phyloP scores from a whole-genome alignment of 1,140 invertebrate genomes.

The Calephelis nemesis region DNA sequence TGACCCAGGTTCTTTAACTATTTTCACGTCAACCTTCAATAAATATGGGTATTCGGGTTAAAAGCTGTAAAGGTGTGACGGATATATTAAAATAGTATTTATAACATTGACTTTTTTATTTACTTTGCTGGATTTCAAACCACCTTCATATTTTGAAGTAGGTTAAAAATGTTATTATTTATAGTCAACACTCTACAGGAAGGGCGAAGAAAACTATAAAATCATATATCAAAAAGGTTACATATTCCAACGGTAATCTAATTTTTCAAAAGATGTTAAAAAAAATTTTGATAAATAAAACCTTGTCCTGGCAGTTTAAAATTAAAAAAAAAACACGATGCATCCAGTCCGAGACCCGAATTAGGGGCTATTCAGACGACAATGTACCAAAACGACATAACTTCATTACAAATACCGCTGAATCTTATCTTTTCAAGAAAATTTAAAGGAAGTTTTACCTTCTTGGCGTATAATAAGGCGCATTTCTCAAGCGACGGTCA shows the following conservation, averaged over 20 bases:
- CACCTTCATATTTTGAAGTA: too few relatives aligned
- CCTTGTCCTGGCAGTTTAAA: conserved; percentile 45
- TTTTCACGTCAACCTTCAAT: too few relatives aligned
- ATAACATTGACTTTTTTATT: too few relatives aligned
- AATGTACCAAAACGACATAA: conserved; percentile 49
- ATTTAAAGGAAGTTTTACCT: background rate
- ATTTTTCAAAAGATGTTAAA: background rate
- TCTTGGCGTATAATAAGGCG: background rate
- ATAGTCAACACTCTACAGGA: too few relatives aligned
- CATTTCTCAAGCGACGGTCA: background rate
- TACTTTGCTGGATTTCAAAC: too few relatives aligned
- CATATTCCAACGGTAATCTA: too few relatives aligned
- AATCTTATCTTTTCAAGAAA: background rate
- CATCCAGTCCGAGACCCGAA: conserved; percentile 55
- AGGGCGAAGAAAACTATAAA: too few relatives aligned
- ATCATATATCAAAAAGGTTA: background rate
- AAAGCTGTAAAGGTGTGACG: too few relatives aligned
- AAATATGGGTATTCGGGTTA: too few relatives aligned
- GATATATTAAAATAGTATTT: too few relatives aligned
- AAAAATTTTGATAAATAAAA: background rate
- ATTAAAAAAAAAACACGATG: conserved; percentile 48
- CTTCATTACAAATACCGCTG: conserved; percentile 37
- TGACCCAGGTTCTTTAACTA: too few relatives aligned
- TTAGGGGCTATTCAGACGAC: conserved; percentile 54
- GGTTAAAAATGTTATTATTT: too few relatives aligned